Conservation (phyloP, 2,888 invertebrate genomes). For the Caenorhabditis sp. region DNA sequence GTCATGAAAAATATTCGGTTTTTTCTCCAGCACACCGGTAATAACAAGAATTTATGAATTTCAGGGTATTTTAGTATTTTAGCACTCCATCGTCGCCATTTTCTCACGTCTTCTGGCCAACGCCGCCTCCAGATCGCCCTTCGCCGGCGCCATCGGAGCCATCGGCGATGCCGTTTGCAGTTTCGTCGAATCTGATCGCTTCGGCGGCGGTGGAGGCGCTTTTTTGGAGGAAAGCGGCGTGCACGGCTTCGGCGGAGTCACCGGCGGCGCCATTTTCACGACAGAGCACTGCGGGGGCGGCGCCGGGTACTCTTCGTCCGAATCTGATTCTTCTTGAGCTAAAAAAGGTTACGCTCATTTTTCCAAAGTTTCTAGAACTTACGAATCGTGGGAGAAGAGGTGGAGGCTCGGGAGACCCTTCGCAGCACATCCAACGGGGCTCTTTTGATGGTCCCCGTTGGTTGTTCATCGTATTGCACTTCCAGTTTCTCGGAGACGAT, state of each 20-base stretch:
- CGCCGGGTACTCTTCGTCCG: constrained; percentile 78
- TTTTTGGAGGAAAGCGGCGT: constrained; percentile 41
- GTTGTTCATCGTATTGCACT: constrained; percentile 57
- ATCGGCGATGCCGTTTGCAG: constrained; percentile 52
- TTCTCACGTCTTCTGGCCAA: constrained; percentile 64
- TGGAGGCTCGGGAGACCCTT: constrained; percentile 54
- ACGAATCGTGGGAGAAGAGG: constrained; percentile 57
- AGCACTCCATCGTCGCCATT: constrained; percentile 41
- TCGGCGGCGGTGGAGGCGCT: constrained; percentile 76
- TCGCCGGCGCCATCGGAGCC: constrained; percentile 25
- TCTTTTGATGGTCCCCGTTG: constrained; percentile 76
- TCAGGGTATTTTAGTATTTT: not conserved
- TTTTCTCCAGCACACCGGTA: constrained; percentile 44
- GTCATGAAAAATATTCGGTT: constrained; percentile 26
- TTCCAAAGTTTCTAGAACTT: constrained; percentile 10
- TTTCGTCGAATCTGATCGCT: constrained; percentile 72
- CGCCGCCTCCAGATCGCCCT: constrained; percentile 68
- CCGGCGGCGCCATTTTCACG: constrained; percentile 27
- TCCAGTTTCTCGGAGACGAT: constrained; percentile 24
- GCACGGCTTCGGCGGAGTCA: constrained; percentile 57
- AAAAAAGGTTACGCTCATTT: constrained; percentile 2
- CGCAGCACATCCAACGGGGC: constrained; percentile 68
- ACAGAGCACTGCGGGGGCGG: constrained; percentile 68
- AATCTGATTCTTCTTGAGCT: constrained; percentile 72
- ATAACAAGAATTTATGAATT: constrained; percentile 27